Evolutionary conservation across 2,888 invertebrate genomes (phyloP).

Genomic region (Synergus umbraculus): DNA sequence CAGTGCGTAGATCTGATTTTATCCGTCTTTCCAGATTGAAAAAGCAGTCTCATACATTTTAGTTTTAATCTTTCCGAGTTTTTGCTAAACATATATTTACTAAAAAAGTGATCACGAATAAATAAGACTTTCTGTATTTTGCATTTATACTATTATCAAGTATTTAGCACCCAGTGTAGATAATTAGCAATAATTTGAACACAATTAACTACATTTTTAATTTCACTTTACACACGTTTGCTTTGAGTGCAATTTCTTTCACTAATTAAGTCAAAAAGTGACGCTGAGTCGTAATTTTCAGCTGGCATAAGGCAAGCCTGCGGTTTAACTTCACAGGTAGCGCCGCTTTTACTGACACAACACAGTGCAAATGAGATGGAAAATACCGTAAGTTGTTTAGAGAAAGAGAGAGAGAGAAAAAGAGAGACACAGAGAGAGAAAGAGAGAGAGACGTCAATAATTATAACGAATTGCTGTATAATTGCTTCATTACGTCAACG

Average conservation of each 20-base stretch:
- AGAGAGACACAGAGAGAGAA: slow-evolving; percentile 25
- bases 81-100: background rate
- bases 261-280: slow-evolving; percentile 35
- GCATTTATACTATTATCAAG: background rate
- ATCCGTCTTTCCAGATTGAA: background rate
- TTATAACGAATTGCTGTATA: slow-evolving; percentile 68
- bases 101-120: background rate
- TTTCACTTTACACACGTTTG: slow-evolving; percentile 2
- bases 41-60: background rate
- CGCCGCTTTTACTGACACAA: background rate
- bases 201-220: background rate
- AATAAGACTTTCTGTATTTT: background rate
- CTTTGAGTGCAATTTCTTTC: slow-evolving; percentile 17
- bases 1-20: background rate
- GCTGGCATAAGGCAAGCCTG: slow-evolving; percentile 19
- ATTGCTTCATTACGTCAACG: slow-evolving; percentile 62
- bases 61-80: background rate
- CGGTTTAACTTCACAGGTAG: slow-evolving; percentile 32
- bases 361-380: background rate
- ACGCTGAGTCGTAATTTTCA: slow-evolving; percentile 28
- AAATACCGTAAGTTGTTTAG: background rate
- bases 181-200: slow-evolving; percentile 18
- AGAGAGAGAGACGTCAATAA: slow-evolving; percentile 57
- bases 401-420: slow-evolving; percentile 39
- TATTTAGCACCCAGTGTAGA: background rate